Evolutionary conservation across 2,113 vertebrate species (phyloP).

Genomic region (Aphelocoma coerulescens): DNA sequence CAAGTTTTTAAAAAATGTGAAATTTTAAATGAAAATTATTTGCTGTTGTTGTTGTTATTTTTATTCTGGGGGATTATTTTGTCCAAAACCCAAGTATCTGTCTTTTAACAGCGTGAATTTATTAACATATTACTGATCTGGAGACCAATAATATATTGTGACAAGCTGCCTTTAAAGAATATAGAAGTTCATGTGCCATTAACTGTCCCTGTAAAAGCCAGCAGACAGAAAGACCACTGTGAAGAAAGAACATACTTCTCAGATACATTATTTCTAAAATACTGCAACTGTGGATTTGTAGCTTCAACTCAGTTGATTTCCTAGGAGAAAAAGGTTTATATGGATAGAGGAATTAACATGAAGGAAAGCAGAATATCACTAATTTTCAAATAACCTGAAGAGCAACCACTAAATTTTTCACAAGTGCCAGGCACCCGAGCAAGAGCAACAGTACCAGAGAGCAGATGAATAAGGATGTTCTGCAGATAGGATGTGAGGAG

Average conservation of each 20-base stretch:
- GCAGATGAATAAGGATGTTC: not conserved
- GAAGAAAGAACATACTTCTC: not conserved
- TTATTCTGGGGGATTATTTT: fast-evolving
- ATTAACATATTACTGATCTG: not conserved
- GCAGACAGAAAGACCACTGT: not conserved
- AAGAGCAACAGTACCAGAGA: not conserved
- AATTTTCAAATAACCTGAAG: not conserved
- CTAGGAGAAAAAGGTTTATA: not conserved
- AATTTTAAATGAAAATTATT: not conserved
- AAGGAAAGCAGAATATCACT: not conserved
- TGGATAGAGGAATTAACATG: not conserved
- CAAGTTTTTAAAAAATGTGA: not conserved
- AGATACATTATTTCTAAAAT: not conserved
- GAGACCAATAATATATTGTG: not conserved
- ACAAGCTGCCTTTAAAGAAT: not conserved
- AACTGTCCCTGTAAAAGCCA: not conserved
- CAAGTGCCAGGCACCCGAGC: not conserved
- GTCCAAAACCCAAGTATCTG: not conserved
- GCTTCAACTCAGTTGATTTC: not conserved
- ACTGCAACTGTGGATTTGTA: not conserved
- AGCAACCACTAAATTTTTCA: not conserved
- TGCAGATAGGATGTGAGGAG: not conserved
- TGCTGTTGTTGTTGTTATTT: not conserved
- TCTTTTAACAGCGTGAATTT: not conserved
- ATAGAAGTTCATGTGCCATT: not conserved